These are phyloP conservation scores for Apodemus speciosus DNA, from an alignment of 2,113 vertebrate genomes.

Conservation along the genomic window DNA sequence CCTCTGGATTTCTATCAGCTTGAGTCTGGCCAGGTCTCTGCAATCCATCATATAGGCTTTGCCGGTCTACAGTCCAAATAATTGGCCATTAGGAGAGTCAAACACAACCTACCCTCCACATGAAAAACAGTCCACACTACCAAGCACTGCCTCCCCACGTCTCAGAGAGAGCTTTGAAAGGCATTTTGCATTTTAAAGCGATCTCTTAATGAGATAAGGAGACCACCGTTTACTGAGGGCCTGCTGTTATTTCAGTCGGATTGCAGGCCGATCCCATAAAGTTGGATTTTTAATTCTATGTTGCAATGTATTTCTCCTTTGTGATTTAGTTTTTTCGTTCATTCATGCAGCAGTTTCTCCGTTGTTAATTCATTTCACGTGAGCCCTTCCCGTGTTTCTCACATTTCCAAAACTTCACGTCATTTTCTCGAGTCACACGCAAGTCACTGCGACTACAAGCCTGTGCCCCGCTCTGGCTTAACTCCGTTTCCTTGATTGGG, in stretches of 20 bases:
- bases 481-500: not conserved
- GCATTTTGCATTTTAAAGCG: not conserved
- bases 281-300: not conserved
- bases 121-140: not conserved
- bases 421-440: not conserved
- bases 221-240: not conserved
- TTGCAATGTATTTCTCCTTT: not conserved
- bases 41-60: not conserved
- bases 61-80: not conserved
- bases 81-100: not conserved
- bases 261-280: not conserved
- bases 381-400: not conserved
- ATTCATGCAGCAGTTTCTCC: not conserved
- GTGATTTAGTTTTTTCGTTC: not conserved
- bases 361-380: not conserved
- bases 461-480: not conserved
- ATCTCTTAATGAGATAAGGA: not conserved
- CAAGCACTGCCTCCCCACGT: not conserved
- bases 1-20: not conserved
- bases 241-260: not conserved
- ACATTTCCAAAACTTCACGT: not conserved
- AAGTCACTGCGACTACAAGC: not conserved
- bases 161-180: not conserved
- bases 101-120: not conserved
- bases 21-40: not conserved